Base-by-base conservation (phyloP, 2,113 vertebrate species). In the Protobothrops mucrosquamatus region DNA sequence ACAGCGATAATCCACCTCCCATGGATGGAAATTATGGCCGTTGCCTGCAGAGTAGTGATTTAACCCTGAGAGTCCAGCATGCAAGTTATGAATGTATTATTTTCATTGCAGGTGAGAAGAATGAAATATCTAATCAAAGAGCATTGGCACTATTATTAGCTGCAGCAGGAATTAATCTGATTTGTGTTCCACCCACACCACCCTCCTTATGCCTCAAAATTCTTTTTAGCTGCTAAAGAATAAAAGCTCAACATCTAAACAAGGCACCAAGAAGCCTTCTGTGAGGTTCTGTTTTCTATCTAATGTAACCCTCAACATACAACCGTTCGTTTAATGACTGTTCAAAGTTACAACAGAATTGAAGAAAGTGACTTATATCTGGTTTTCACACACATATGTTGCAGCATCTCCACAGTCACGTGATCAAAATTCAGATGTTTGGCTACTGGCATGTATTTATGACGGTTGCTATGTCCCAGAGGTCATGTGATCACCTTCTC, bases 61-160 rank as follows among this genome's bases (percentile, higher is more conserved):
- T 95, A 93, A 92, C 15, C 6, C 1, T 6, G 55, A 69, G 52
- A 94, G 8, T 26, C 88, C 89, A 57, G 29, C 34, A n/a, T 8
- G 90, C 55, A 69, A 95, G 94, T 55, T 69, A 94, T 94, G 0
- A 93, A 15, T 34, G 20, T 88, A 88, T 20, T 93, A 12, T 91
- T 94, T 3, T 29, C 86, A 91, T 89, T 52, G 6, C 9, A 34
- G 51, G 22, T 15, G 57, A 92, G 95, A 91, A 59, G 89, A 4
- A 52, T 56, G 4, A 94, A 94, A 8, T 61, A 3, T 2, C 93
- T 52, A 18, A 81, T 95, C 59, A 93, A 89, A 46, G 85, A 85
- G 92, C 56, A 59, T 9, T 0, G 2, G 26, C 55, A 87, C 69
- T 91, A 91, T 22, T 91, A 18, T 14, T 91, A 93, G 26, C 85